A percentile compares a stretch with the other conserved stretches of the same genome.
These are phyloP conservation scores for Neolamprologus multifasciatus DNA, from an alignment of 2,797 vertebrate genomes.

Conservation along the genomic window DNA sequence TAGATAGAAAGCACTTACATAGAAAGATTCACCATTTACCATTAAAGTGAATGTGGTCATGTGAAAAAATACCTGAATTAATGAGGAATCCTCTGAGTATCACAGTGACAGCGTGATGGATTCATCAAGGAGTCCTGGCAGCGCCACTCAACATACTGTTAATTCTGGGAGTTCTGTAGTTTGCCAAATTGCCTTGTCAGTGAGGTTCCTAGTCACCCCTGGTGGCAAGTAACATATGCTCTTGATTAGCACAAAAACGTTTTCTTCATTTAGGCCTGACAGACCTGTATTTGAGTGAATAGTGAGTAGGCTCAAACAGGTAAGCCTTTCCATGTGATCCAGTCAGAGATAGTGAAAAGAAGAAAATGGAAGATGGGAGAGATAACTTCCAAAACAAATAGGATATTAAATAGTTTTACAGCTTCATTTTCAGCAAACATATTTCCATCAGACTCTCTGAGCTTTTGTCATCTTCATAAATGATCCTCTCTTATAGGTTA, in stretches of 20 bases:
- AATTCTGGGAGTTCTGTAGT: background rate
- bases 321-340: background rate
- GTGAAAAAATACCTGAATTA: background rate
- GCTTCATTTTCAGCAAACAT: background rate
- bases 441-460: background rate
- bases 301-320: background rate
- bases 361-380: background rate
- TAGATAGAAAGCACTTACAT: background rate
- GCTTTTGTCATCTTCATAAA: background rate
- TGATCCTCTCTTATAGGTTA: background rate
- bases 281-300: background rate
- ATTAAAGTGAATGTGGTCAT: background rate
- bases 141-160: slow-evolving; percentile 1
- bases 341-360: background rate
- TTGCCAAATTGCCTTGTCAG: slow-evolving; percentile 30
- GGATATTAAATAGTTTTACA: background rate
- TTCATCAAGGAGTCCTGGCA: background rate
- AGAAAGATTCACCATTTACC: background rate
- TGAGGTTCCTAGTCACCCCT: slow-evolving; percentile 1
- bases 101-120: background rate
- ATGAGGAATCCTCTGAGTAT: background rate
- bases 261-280: slow-evolving; percentile 18
- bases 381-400: background rate
- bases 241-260: slow-evolving; percentile 26
- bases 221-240: slow-evolving; percentile 25